Evolutionary conservation across 2,888 invertebrate genomes (phyloP), one percentile per base, ranked within the genome.

Genomic region (Drosophila melanosoma): DNA sequence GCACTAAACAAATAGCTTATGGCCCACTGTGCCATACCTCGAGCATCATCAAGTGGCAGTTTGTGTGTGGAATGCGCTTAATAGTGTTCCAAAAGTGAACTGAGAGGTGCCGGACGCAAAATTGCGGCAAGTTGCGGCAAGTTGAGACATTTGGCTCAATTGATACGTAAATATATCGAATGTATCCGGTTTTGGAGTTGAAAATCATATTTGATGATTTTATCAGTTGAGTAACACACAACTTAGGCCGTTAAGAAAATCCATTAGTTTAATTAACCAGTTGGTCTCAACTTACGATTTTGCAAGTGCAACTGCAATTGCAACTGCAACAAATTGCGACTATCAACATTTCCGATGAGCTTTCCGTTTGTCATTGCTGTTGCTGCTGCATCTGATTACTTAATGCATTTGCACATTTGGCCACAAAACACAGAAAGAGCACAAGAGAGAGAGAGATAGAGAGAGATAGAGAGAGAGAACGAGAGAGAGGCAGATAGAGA

Each of bases 261-360:
- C 79, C 87, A 90, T 90, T 86, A 88, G 83, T 78, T 82, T 88
- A 90, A 90, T 89, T 88, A 80, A 71, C 74, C 58, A 59, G 51
- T 57, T 54, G 45, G 26, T 66, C 56, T 23, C 8, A 8, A 45
- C 45, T 45, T 40, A 42, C 26, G 53, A 57, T 62, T 12, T 20
- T 32, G 40, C 32, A 29, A 35, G 38, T 20, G 45, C 48, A 48
- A 26, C 58, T 62, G 79, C 48, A 48, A 32, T 53, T 62, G 79
- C 69, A 65, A 59, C 73, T 87, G 89, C 82, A 88, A 82, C 82
- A 81, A 81, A 86, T 82, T 79, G 77, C 76, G 62, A 60, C 82
- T 69, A 77, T 87, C 86, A 85, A 76, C 83, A 78, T 77, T 79
- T 74, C 67, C 81, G 74, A 60, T 74, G 72, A 57, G 59, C 61